Conservation (phyloP, 37 sponge, comb jelly and placozoan species). For the Aphrocallistes beatrix region DNA sequence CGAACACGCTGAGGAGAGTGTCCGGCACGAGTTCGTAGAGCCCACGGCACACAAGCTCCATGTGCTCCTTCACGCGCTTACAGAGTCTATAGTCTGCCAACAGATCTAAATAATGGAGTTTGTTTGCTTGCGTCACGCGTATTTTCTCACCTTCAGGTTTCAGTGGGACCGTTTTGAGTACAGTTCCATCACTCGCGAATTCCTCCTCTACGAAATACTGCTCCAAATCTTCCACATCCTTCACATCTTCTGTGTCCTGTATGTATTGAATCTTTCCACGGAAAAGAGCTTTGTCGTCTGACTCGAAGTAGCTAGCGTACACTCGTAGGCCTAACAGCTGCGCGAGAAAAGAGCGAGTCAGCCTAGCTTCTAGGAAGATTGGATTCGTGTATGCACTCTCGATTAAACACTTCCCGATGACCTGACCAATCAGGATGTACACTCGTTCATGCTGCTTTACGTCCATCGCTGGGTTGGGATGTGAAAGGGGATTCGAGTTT, state of each 20-base stretch:
- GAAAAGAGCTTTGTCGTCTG: conserved; percentile 79
- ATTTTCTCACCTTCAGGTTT: conserved; percentile 54
- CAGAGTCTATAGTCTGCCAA: conserved; percentile 63
- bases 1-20: conserved; percentile 68
- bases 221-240: conserved; percentile 67
- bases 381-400: conserved; percentile 65
- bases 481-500: not conserved
- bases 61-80: conserved; percentile 47
- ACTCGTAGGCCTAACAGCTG: conserved; percentile 82
- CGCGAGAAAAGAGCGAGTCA: conserved; percentile 80
- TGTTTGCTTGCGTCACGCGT: conserved; percentile 77
- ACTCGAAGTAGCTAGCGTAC: conserved; percentile 68
- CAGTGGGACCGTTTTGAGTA: conserved; percentile 45
- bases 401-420: conserved; percentile 83
- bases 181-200: not conserved
- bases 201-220: conserved; percentile 85
- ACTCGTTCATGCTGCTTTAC: not conserved
- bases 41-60: conserved; percentile 43
- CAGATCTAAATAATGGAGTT: conserved; percentile 61
- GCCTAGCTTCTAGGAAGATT: conserved; percentile 47
- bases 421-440: conserved; percentile 28
- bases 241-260: conserved; percentile 24
- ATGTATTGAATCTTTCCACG: conserved; percentile 69
- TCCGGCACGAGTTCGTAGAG: conserved; percentile 76
- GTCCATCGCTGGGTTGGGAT: not conserved